These are phyloP conservation scores for Hipparchia sbordonii DNA, from an alignment of 2,888 invertebrate species.

Conservation along the genomic window DNA sequence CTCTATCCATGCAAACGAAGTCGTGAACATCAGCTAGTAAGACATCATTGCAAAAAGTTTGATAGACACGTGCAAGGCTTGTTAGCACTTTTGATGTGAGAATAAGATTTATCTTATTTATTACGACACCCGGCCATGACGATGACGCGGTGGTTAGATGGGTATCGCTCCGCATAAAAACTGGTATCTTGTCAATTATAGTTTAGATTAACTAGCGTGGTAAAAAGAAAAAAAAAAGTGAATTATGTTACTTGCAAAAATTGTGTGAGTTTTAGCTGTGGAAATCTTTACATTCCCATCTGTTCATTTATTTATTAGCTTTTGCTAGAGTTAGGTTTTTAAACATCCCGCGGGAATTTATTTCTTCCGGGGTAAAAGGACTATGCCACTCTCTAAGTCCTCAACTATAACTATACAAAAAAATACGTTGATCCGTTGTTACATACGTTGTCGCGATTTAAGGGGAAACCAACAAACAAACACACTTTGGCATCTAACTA, in stretches of 20 bases:
- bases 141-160: conserved; percentile 20
- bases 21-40: no score
- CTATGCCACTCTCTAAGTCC: no score
- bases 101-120: conserved; percentile 5
- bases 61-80: neutral
- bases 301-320: no score
- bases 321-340: no score
- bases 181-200: conserved; percentile 18
- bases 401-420: no score
- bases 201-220: conserved; percentile 12
- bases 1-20: no score
- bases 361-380: no score
- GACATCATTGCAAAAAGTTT: conserved; percentile 1
- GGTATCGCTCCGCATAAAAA: conserved; percentile 12
- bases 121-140: conserved; percentile 2
- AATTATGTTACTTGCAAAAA: conserved; percentile 5
- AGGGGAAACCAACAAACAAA: no score
- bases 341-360: no score
- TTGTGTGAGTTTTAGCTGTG: neutral
- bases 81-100: conserved; percentile 6
- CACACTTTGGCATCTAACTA: no score
- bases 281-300: neutral
- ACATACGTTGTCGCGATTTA: no score
- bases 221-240: conserved; percentile 6
- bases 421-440: no score